Conservation (phyloP, 30 jellyfish, hydroid and myxozoan genomes). For the Catostylus mosaicus region DNA sequence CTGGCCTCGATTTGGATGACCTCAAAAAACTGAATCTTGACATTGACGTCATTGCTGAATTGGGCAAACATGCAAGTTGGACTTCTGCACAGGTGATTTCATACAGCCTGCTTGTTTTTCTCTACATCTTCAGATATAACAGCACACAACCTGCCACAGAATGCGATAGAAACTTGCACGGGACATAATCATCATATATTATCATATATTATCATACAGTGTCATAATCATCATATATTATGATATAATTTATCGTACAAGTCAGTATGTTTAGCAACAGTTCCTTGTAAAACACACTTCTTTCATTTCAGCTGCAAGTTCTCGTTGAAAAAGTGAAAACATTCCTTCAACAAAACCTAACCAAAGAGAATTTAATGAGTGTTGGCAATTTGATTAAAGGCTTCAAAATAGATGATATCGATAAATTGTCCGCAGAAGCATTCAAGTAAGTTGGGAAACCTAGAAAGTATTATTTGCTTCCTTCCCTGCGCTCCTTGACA, state of each 20-base stretch:
- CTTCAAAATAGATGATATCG: conserved; percentile 57
- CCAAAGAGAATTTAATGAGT: conserved; percentile 68
- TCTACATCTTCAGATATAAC: too few species aligned
- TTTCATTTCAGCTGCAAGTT: conserved; percentile 51
- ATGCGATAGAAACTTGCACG: too few species aligned
- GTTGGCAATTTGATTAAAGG: conserved; percentile 73
- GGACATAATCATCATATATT: too few species aligned
- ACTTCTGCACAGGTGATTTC: conserved; percentile 67
- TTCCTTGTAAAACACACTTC: too few species aligned
- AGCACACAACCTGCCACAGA: too few species aligned
- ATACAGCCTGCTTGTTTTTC: too few species aligned
- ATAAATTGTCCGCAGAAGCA: conserved; percentile 50
- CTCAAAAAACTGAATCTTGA: conserved; percentile 49
- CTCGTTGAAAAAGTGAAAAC: conserved; percentile 58
- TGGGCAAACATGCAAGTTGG: conserved; percentile 81
- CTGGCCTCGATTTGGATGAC: conserved; percentile 73
- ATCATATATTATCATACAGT: too few species aligned
- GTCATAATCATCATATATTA: too few species aligned
- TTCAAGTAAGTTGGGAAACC: conserved; percentile 64
- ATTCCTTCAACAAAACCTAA: conserved; percentile 5
- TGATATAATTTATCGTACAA: too few species aligned
- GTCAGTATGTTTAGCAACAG: too few species aligned
- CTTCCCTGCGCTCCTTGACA: too few species aligned
- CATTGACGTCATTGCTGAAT: conserved; percentile 70
- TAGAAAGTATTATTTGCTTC: not conserved